phyloP scores from a whole-genome alignment of 2,888 invertebrate genomes.

The Trichogramma dendrolimi region DNA sequence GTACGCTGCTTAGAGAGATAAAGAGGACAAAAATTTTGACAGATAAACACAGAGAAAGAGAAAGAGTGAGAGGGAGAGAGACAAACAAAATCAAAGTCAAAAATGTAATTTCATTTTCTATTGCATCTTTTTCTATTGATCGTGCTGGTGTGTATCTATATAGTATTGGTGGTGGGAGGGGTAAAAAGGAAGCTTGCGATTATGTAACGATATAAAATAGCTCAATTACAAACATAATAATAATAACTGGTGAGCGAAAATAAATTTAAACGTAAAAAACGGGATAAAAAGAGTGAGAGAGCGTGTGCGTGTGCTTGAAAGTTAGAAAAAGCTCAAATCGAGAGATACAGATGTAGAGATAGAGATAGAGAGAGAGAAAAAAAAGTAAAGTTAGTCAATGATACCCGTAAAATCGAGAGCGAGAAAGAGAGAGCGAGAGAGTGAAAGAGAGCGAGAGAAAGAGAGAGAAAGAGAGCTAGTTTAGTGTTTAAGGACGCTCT shows the following conservation, averaged over 20 bases:
- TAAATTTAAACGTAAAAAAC: neutral
- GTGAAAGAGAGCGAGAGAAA: conserved; percentile 18
- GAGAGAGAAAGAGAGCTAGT: conserved; percentile 30
- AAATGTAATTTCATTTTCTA: too few species aligned
- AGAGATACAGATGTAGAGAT: conserved; percentile 16
- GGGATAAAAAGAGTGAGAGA: neutral
- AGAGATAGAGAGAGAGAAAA: conserved; percentile 16
- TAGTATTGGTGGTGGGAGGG: too few species aligned
- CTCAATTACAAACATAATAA: too few species aligned
- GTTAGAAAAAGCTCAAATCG: conserved; percentile 12
- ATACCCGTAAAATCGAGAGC: conserved; percentile 15
- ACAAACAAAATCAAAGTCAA: too few species aligned
- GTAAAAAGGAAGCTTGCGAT: too few species aligned
- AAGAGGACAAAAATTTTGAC: too few species aligned
- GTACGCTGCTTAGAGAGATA: too few species aligned
- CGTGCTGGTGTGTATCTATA: too few species aligned
- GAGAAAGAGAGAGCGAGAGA: conserved; percentile 15
- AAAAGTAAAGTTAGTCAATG: conserved; percentile 15
- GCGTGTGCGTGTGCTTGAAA: conserved; percentile 16
- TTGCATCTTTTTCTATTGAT: too few species aligned
- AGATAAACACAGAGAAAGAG: too few species aligned
- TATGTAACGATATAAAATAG: too few species aligned
- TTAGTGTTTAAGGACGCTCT: conserved; percentile 51
- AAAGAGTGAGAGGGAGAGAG: too few species aligned
- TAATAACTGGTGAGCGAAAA: neutral